These are phyloP conservation scores for Papilio demoleus DNA, from an alignment of 2,888 invertebrate genomes.

Conservation along the genomic window DNA sequence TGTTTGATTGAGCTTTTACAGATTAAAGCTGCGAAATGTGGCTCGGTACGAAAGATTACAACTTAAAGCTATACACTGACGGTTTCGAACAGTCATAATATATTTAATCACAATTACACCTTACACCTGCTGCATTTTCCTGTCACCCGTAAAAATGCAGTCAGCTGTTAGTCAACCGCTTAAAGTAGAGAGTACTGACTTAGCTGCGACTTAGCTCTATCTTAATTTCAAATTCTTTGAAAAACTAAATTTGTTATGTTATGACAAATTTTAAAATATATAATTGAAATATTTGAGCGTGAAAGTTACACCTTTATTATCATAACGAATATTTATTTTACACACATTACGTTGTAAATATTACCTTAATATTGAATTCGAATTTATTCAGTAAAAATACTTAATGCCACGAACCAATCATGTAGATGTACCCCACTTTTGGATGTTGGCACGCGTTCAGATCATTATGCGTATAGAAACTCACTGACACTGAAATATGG, in stretches of 20 bases:
- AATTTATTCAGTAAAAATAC: conserved; percentile 23
- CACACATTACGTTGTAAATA: background rate
- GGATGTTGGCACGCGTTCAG: conserved; percentile 34
- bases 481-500: conserved; percentile 29
- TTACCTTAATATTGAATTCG: background rate
- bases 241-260: too few species aligned
- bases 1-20: conserved; percentile 23
- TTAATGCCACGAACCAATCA: background rate
- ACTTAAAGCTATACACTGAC: background rate
- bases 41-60: background rate
- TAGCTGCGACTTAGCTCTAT: background rate
- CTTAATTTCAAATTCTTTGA: too few species aligned
- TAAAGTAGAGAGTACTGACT: too few species aligned
- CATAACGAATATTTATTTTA: too few species aligned
- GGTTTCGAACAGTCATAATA: background rate
- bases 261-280: too few species aligned
- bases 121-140: too few species aligned
- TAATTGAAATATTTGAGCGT: too few species aligned
- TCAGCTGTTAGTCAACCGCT: background rate
- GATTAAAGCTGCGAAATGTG: conserved; percentile 12
- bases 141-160: too few species aligned
- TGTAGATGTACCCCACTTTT: conserved; percentile 21
- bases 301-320: too few species aligned
- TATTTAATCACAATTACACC: background rate
- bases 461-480: conserved; percentile 30